Percentiles rank a stretch among this genome's conserved stretches.
Conservation (phyloP, 2,797 vertebrate species). For the Acanthurus tractus region DNA sequence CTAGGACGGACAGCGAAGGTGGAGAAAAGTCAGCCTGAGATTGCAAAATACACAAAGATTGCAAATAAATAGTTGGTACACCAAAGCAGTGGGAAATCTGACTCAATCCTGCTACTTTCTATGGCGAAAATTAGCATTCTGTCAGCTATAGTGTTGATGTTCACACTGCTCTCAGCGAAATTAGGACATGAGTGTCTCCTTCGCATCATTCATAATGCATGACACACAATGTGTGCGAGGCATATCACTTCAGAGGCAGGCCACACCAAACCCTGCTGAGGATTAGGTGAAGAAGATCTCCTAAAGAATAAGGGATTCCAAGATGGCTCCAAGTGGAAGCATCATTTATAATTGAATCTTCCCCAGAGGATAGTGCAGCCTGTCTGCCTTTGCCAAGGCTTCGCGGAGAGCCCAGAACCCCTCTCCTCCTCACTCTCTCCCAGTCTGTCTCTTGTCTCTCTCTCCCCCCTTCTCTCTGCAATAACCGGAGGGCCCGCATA, state of each 20-base stretch:
- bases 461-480: constrained; percentile 32
- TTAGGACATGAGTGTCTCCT: constrained; percentile 76
- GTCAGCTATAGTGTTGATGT: constrained; percentile 59
- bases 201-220: constrained; percentile 81
- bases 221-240: constrained; percentile 64
- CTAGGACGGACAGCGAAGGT: constrained; percentile 41
- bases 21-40: constrained; percentile 35
- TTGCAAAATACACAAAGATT: constrained; percentile 21
- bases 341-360: constrained; percentile 87
- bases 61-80: constrained; percentile 27
- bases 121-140: constrained; percentile 57
- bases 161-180: constrained; percentile 67
- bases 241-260: constrained; percentile 68
- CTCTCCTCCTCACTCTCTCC: constrained; percentile 35
- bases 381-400: constrained; percentile 76
- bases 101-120: constrained; percentile 32
- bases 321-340: constrained; percentile 82
- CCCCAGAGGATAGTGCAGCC: constrained; percentile 75
- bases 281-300: constrained; percentile 82
- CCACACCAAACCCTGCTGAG: constrained; percentile 74
- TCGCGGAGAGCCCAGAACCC: constrained; percentile 58
- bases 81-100: constrained; percentile 41
- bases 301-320: constrained; percentile 81
- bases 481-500: constrained; percentile 54
- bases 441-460: constrained; percentile 32